Evolutionary conservation across 2,888 invertebrate genomes (phyloP).

Genomic region (Cheilosia pagana): DNA sequence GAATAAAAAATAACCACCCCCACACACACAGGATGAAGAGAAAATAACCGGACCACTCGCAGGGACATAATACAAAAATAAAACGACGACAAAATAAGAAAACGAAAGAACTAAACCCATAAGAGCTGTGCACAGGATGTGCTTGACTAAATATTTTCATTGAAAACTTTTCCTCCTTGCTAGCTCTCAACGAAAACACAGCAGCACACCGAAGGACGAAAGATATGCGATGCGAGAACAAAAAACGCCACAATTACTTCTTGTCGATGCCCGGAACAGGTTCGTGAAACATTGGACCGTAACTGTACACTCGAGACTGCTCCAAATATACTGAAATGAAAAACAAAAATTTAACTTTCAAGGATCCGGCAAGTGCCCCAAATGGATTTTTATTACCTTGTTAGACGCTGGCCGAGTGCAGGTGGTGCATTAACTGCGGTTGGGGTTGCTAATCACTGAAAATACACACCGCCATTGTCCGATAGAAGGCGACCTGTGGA

Average conservation of each 20-base stretch:
- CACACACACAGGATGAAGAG: constrained; percentile 5
- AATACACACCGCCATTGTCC: not conserved
- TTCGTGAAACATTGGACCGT: constrained; percentile 12
- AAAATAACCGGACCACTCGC: not conserved
- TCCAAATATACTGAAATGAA: not conserved
- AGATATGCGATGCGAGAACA: not conserved
- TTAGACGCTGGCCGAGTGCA: constrained; percentile 27
- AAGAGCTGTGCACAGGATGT: constrained; percentile 46
- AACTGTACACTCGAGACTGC: constrained; percentile 16
- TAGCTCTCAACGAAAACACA: constrained; percentile 19
- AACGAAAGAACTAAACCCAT: constrained; percentile 21
- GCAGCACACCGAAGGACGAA: not conserved
- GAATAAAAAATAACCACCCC: not conserved
- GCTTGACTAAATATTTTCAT: constrained; percentile 61
- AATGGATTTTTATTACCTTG: constrained; percentile 59
- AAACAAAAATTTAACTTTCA: constrained; percentile 51
- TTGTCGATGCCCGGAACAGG: constrained; percentile 21
- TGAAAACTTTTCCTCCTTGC: constrained; percentile 21
- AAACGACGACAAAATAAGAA: constrained; percentile 9
- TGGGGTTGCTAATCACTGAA: constrained; percentile 13
- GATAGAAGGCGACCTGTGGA: not conserved
- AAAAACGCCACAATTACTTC: constrained; percentile 37
- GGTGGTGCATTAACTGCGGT: constrained; percentile 51
- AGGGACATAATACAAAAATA: constrained; percentile 14
- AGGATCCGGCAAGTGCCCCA: constrained; percentile 26